Percentiles rank a stretch among this genome's conserved stretches.
These are phyloP conservation scores for Cyprinodon brontotheroides DNA, from an alignment of 2,113 vertebrate species.

Conservation along the genomic window DNA sequence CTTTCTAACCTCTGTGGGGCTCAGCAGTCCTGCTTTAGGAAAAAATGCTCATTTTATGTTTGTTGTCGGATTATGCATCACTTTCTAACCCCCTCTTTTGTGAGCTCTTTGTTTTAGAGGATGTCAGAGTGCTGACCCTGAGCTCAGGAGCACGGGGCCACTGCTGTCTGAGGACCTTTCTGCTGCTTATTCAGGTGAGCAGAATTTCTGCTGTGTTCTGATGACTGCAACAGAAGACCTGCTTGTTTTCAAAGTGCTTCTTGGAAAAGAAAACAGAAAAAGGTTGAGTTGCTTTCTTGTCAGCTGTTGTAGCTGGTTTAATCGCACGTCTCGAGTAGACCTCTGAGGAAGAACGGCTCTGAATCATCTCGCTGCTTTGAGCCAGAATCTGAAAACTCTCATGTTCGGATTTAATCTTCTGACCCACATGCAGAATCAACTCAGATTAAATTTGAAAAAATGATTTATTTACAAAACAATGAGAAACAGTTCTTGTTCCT, in stretches of 20 bases:
- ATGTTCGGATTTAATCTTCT: background rate
- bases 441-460: too few species aligned
- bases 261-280: background rate
- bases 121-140: slow-evolving; percentile 22
- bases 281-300: slow-evolving; percentile 1
- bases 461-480: too few species aligned
- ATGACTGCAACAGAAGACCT: slow-evolving; percentile 2
- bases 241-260: background rate
- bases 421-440: too few species aligned
- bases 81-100: background rate
- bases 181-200: background rate
- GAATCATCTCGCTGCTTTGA: slow-evolving; percentile 34
- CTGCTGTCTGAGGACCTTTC: background rate
- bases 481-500: too few species aligned
- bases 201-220: slow-evolving; percentile 17
- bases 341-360: slow-evolving; percentile 21
- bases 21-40: background rate
- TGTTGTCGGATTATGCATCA: slow-evolving; percentile 19
- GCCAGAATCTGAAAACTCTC: slow-evolving; percentile 15
- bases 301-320: slow-evolving; percentile 16
- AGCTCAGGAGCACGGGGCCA: background rate
- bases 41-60: slow-evolving; percentile 3
- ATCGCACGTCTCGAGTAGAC: slow-evolving; percentile 9
- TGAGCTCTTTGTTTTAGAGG: background rate
- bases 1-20: background rate